Percentiles rank a stretch among this genome's conserved stretches.
Evolutionary conservation across 2,888 invertebrate genomes (phyloP).

Genomic region (Eurytoma adleriae): DNA sequence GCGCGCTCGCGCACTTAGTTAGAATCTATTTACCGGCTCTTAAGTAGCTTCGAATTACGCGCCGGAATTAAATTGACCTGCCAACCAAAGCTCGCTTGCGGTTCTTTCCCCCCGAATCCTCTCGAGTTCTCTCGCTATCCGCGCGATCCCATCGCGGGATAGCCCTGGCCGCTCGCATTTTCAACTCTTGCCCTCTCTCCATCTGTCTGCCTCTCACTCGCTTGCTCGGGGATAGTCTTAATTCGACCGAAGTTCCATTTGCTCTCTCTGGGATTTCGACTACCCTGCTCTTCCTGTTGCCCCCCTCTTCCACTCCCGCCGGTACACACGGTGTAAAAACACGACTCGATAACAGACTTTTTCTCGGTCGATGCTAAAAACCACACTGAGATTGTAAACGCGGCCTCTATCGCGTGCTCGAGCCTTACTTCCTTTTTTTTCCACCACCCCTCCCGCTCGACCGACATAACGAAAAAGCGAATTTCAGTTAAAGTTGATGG

Average conservation of each 20-base stretch:
- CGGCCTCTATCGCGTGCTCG: background rate
- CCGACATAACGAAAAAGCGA: no score
- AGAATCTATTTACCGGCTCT: constrained; percentile 66
- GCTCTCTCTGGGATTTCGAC: constrained; percentile 27
- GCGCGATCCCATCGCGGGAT: background rate
- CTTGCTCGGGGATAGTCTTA: constrained; percentile 26
- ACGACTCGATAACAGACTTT: constrained; percentile 34
- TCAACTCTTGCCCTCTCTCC: background rate
- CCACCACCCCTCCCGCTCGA: no score
- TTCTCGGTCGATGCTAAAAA: constrained; percentile 15
- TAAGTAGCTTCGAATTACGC: constrained; percentile 67
- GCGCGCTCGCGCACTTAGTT: background rate
- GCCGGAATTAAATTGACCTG: constrained; percentile 68
- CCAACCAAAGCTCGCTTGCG: constrained; percentile 57
- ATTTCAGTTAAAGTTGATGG: no score
- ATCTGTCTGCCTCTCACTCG: background rate
- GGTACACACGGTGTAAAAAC: constrained; percentile 18
- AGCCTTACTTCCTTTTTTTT: no score
- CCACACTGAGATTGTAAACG: constrained; percentile 19
- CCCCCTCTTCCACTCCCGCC: no score
- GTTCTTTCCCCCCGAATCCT: constrained; percentile 15
- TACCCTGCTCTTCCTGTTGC: background rate
- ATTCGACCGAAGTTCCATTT: constrained; percentile 42
- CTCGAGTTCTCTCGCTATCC: constrained; percentile 3
- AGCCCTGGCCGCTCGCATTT: background rate